Conservation (phyloP, 2,113 vertebrate genomes). For the Smithornis capensis region DNA sequence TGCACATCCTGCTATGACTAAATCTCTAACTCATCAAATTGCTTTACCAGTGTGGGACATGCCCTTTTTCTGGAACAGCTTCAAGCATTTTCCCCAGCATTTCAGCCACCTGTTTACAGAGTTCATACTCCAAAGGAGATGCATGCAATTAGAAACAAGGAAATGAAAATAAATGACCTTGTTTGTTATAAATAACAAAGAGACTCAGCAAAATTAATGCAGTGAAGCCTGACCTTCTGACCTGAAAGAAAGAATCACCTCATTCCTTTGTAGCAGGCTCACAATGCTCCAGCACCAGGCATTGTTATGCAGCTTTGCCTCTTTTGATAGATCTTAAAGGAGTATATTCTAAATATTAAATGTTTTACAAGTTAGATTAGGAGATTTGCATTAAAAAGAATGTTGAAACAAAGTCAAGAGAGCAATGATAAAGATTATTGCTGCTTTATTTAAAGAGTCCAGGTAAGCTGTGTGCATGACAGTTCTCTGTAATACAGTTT, state of each 20-base stretch:
- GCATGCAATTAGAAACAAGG: conserved; percentile 77
- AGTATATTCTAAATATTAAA: conserved; percentile 75
- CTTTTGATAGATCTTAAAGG: conserved; percentile 66
- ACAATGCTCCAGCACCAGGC: conserved; percentile 64
- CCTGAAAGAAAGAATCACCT: conserved; percentile 74
- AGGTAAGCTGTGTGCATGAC: not conserved
- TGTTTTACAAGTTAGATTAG: conserved; percentile 74
- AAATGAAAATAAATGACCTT: conserved; percentile 85
- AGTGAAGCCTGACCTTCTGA: conserved; percentile 76
- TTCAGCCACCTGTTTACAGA: conserved; percentile 81
- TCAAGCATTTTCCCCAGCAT: conserved; percentile 66
- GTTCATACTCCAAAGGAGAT: conserved; percentile 75
- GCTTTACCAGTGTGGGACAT: conserved; percentile 68
- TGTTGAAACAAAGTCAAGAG: conserved; percentile 44
- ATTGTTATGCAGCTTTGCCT: conserved; percentile 68
- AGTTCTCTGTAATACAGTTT: not conserved
- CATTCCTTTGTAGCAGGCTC: conserved; percentile 69
- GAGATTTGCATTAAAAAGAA: conserved; percentile 62
- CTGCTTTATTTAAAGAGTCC: conserved; percentile 15
- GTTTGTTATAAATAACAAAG: conserved; percentile 82
- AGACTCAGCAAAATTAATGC: conserved; percentile 79
- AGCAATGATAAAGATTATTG: conserved; percentile 15
- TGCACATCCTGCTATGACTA: conserved; percentile 72
- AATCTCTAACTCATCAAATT: conserved; percentile 75
- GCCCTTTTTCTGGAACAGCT: conserved; percentile 72